These are phyloP conservation scores for Lepidochitona cinerea DNA, from an alignment of 2,888 invertebrate genomes.

Conservation along the genomic window DNA sequence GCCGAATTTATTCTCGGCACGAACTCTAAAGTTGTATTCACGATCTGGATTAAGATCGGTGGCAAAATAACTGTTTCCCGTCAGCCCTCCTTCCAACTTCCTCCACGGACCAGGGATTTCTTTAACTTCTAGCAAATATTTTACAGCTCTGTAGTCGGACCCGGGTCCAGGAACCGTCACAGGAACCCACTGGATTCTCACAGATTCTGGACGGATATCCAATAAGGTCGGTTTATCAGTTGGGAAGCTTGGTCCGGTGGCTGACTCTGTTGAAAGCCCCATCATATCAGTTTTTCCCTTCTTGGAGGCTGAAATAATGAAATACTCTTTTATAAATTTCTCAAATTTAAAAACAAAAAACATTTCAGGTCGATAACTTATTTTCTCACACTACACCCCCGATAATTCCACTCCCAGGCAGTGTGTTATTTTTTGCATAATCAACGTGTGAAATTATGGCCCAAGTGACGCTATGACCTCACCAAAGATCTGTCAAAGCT, in stretches of 20 bases:
- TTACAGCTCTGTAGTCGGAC: background rate
- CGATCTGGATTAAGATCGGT: constrained; percentile 75
- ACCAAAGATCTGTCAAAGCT: no score
- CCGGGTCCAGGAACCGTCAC: constrained; percentile 49
- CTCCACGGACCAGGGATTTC: constrained; percentile 35
- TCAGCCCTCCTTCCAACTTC: constrained; percentile 51
- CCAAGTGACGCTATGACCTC: no score
- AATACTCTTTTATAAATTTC: no score
- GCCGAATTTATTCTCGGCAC: constrained; percentile 97
- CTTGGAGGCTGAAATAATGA: constrained; percentile 37
- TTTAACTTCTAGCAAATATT: constrained; percentile 1
- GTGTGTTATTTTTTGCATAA: no score
- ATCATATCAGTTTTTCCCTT: background rate
- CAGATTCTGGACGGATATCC: constrained; percentile 50
- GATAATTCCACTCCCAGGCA: no score
- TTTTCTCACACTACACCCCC: no score
- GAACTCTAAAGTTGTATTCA: constrained; percentile 95
- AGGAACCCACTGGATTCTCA: constrained; percentile 57
- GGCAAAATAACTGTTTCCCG: constrained; percentile 48
- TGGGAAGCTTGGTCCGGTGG: constrained; percentile 40
- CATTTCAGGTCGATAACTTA: no score
- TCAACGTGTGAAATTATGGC: no score
- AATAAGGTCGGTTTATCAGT: constrained; percentile 52
- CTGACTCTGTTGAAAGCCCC: background rate
- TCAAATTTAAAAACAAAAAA: no score